Percentiles rank a stretch among this genome's conserved stretches.
phyloP scores from a whole-genome alignment of 2,113 vertebrate species.

The Eptesicus fuscus region DNA sequence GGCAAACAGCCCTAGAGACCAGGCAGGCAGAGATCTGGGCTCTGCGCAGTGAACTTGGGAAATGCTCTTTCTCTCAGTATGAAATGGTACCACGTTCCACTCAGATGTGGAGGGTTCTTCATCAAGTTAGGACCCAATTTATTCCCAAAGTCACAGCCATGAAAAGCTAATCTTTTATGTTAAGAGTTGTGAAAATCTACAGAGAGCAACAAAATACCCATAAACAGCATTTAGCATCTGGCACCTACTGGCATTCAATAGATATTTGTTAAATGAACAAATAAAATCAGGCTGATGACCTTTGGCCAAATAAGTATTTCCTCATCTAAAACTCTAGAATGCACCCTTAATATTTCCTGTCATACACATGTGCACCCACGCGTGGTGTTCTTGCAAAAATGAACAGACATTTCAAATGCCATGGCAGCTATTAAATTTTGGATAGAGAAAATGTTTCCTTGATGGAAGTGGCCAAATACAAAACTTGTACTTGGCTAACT shows the following conservation, averaged over 20 bases:
- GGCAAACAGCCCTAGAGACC: background rate
- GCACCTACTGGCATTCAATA: background rate
- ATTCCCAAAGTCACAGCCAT: background rate
- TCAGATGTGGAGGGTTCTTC: background rate
- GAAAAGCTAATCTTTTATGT: background rate
- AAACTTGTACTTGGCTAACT: background rate
- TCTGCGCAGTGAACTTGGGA: background rate
- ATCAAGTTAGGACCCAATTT: background rate
- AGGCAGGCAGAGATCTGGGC: too few species aligned
- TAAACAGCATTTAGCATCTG: background rate
- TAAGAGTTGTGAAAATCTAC: background rate
- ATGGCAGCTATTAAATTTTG: background rate
- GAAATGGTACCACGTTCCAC: background rate
- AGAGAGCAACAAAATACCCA: background rate
- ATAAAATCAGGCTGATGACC: background rate
- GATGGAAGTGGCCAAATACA: background rate
- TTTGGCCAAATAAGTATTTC: background rate
- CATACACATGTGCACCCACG: background rate
- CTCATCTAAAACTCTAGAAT: background rate
- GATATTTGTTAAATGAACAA: background rate
- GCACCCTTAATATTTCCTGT: background rate
- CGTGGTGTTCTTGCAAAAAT: background rate
- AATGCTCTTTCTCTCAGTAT: background rate
- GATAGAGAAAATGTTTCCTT: background rate
- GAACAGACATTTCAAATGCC: background rate